Evolutionary conservation across 2,888 invertebrate genomes (phyloP), one percentile per base, ranked within the genome.

Genomic region (Hartigia nigra): DNA sequence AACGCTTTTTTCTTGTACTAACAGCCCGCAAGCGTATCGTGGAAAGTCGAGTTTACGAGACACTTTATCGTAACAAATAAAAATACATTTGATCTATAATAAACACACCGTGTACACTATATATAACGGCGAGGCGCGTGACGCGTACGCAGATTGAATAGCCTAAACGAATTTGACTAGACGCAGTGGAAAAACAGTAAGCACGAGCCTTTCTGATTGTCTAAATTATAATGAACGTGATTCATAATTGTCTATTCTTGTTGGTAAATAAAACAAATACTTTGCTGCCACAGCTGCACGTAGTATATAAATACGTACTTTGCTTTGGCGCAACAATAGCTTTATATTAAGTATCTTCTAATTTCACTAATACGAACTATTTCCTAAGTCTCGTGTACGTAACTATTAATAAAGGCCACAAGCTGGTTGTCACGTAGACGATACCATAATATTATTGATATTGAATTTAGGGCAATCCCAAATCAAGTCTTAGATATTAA

Each of bases 191-290:
- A 72, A 32, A 72, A 31, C 72, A 14, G 34, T 72, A 87, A 87
- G 81, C 87, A 88, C 88, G 87, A 88, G 86, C 87, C 87, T 88
- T 87, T 80, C 80, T 84, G 87, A 86, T 88, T 86, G 84, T 87
- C 83, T 84, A 83, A 77, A 75, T 74, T 74, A 79, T 75, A 55
- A 76, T 31, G 69, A 70, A 75, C 72, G 34, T 70, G 72, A 76
- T 35, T 32, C 31, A 55, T 74, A 32, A 31, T 75, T 75, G 72
- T 23, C 23, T 31, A 72, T 72, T 72, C 23, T 72, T 31, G 34
- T 72, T 72, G 31, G 23, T 23, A 34, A 72, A 0, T 72, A 32
- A 31, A 55, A 55, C 23, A 55, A 55, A 55, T 55, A 55, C 23
- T 55, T 55, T 55, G 23, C 55, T 55, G 55, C 55, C 55, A 55